Evolutionary conservation across 2,113 vertebrate genomes (phyloP).

Genomic region (Gulo gulo): DNA sequence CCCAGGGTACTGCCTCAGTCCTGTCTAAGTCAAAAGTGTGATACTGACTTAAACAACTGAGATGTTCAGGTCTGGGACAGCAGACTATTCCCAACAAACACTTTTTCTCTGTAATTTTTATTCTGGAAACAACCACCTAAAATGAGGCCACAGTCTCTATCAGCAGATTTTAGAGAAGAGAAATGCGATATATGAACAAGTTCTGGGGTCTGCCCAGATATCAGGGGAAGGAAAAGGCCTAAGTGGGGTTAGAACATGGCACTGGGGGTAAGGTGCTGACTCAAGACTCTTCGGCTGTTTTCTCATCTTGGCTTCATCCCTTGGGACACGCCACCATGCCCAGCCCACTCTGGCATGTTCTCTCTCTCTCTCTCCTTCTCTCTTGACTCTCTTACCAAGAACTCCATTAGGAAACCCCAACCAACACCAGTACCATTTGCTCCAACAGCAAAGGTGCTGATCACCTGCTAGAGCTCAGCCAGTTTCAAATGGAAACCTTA

Average conservation of each 20-base stretch:
- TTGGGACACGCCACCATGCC: not conserved
- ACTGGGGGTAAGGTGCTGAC: not conserved
- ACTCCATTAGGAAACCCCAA: not conserved
- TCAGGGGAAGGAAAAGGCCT: not conserved
- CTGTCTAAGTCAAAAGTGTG: not conserved
- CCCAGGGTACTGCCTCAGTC: not conserved
- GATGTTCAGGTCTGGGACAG: not conserved
- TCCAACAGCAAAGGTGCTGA: conserved; percentile 23
- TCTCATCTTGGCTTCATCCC: not conserved
- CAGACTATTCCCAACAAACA: not conserved
- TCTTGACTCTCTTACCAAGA: not conserved
- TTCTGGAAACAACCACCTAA: not conserved
- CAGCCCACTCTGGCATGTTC: not conserved
- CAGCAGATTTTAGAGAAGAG: not conserved
- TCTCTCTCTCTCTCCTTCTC: not conserved
- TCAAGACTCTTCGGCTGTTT: not conserved
- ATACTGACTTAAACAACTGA: not conserved
- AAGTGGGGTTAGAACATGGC: not conserved
- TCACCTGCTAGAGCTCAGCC: not conserved
- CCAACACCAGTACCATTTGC: not conserved
- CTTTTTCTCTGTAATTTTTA: conserved; percentile 10
- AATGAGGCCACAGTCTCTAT: not conserved
- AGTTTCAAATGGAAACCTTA: conserved; percentile 43
- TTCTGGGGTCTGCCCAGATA: not conserved
- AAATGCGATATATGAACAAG: not conserved